Base-by-base conservation (phyloP, 1,140 invertebrate genomes). In the Lepidurus packardi region DNA sequence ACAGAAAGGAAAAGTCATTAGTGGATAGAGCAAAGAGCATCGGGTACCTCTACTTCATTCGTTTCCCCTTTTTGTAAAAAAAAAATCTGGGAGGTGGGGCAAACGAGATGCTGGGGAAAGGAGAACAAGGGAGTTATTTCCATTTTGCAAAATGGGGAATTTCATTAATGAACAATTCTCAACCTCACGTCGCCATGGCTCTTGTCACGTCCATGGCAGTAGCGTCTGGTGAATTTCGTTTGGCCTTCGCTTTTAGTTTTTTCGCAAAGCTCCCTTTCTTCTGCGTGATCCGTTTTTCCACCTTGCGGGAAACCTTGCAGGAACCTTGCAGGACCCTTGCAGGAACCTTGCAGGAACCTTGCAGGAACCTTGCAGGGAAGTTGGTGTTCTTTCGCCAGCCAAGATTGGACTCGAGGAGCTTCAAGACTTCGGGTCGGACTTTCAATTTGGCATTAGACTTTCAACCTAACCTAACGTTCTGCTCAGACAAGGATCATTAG, bases 71-170 rank as follows among this genome's bases (percentile, higher is more conserved):
- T 75, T 41, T 16, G 4, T 75, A 21, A 11, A 42, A 47, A 25
- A 25, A 77, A 77, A 78, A 53, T 34, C 47, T n/a, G 13, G 2
- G 21, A 65, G 21, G 47, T 65, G 11, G 21, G 10, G 47, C 13
- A 13, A 65, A 9, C 16, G 21, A 13, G 53, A 65, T 21, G 53
- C 53, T 65, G 53, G 21, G 53, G 47, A 10, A 65, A 21, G 16
- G 21, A 65, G 53, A 11, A 34, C 34, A 34, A 34, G 34, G 34
- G 34, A 34, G 34, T 65, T n/a, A n/a, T 65, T 65, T 65, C 53
- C 53, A 65, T 65, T 65, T 65, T 21, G 53, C 53, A 65, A 65
- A 65, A 65, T 16, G 13, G 53, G 53, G 53, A 65, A 65, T 65
- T 65, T 65, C 53, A 65, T 21, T n/a, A 21, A 13, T 65, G 16